Evolutionary conservation across 2,888 invertebrate species (phyloP), one percentile per base, ranked within the genome.

Genomic region (Drosophila melanocephala): DNA sequence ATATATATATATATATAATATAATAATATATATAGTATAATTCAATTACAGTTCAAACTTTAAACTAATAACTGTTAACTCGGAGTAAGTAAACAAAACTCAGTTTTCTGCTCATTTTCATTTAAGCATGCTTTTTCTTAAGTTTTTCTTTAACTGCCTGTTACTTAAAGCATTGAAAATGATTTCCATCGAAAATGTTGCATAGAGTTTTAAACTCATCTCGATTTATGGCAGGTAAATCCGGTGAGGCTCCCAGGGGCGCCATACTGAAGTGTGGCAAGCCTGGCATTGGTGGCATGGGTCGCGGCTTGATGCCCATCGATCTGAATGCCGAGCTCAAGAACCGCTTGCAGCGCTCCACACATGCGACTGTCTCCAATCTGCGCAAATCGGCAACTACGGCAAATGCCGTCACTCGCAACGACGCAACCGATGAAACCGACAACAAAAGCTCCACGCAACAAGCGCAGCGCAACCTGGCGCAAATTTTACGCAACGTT

Each of bases 251-350:
- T 1, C 72, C 85, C 3, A 92, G 86, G 69, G 89, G 93, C 72
- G 89, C 92, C 72, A 92, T 93, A 57, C 76, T 93, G 9, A 93
- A 93, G 71, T n/a, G 67, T 3, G 87, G 86, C 22, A 85, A 75
- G 82, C 91, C 93, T 19, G 58, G n/a, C 0, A 84, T 93, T 83
- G 88, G 92, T 28, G 91, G 92, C 64, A 87, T 93, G 76, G 89
- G 89, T 7, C 88, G 85, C 37, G 91, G 90, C 2, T 84, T 93
- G 37, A 92, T 93, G 92, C 93, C 93, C 55, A 90, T 89, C 65
- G 93, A 93, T 81, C 84, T 93, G 37, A 93, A 90, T 82, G 92
- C 93, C 2, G 93, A 93, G 78, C 82, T 93, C 2, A 93, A 93
- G 81, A 93, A 92, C 76, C 93, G 93, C 22, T 78, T 93, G 5